These are phyloP conservation scores for Pantala flavescens DNA, from an alignment of 1,140 invertebrate species.

Conservation along the genomic window DNA sequence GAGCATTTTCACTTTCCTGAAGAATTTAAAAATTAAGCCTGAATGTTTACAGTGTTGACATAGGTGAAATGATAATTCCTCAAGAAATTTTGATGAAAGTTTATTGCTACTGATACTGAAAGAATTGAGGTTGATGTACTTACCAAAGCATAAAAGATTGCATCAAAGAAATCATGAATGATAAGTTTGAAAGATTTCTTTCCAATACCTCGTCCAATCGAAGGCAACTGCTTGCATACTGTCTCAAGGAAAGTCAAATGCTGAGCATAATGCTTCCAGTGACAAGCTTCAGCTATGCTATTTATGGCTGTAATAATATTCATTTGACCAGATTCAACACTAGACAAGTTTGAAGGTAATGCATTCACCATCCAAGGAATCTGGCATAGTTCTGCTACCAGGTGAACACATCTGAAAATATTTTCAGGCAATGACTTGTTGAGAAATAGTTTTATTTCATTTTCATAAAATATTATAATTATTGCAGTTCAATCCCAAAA, in stretches of 20 bases:
- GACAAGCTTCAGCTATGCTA: constrained; percentile 34
- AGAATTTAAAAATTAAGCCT: constrained; percentile 12
- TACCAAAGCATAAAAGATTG: constrained; percentile 43
- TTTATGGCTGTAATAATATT: constrained; percentile 28
- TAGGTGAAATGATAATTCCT: not conserved
- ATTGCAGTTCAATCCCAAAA: too few relatives aligned
- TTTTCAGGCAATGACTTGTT: too few relatives aligned
- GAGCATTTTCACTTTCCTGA: constrained; percentile 42
- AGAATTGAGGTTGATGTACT: constrained; percentile 27
- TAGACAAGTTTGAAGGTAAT: constrained; percentile 20
- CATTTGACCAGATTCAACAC: constrained; percentile 23
- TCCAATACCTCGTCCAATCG: constrained; percentile 39
- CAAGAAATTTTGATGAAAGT: not conserved
- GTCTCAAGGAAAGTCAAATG: constrained; percentile 42
- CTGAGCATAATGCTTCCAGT: constrained; percentile 38
- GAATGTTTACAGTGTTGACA: not conserved
- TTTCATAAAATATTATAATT: too few relatives aligned
- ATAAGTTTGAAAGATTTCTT: constrained; percentile 42
- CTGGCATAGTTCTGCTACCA: constrained; percentile 39
- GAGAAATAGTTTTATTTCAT: too few relatives aligned
- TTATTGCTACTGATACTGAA: too few relatives aligned
- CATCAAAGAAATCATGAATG: constrained; percentile 41
- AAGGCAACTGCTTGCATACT: constrained; percentile 42
- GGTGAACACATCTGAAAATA: constrained; percentile 37
- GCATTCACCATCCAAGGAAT: constrained; percentile 27